Evolutionary conservation across 2,113 vertebrate species (phyloP), one percentile per base, ranked within the genome.

Genomic region (Puntigrus tetrazona): DNA sequence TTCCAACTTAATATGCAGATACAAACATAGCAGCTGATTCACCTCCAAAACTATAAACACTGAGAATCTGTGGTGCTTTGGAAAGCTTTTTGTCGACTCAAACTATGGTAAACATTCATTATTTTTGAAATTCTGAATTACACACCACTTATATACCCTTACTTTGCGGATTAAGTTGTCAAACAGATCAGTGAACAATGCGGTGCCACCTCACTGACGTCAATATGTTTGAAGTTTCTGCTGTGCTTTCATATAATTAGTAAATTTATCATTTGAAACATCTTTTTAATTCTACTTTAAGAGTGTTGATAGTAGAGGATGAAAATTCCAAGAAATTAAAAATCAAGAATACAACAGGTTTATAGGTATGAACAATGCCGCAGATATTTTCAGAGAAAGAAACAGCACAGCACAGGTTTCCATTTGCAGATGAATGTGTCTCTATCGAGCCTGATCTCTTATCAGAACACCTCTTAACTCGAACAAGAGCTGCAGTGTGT

Each of bases 161-260:
- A 70, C 77, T 57, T 27, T 16, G 55, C 22, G 41, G 82, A 81
- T 84, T 76, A 84, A 72, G 73, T 75, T 84, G 84, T 88, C 84
- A 88, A 70, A 84, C 25, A 77, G 70, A 81, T 86, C 75, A 70
- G 84, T 84, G 84, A 87, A 80, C 72, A 85, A 87, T 86, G 70
- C 34, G 72, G 76, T 88, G 87, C 67, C 87, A 77, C 77, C 25
- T 67, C 41, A 27, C 31, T 76, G 73, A 84, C 65, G 31, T 74
- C 55, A 70, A 43, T 8, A 31, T 63, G 67, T 70, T 75, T 86
- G 82, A 76, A 73, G 63, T 81, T 84, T 69, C 69, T 59, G 25
- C 84, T 63, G 63, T 77, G 34, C 13, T 80, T 45, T 18, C 50
- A 43, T n/a, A 25, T 14, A 78, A 59, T 4, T 1, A 13, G 34